Evolutionary conservation across 2,113 vertebrate species (phyloP).

Genomic region (Opisthocomus hoazin): DNA sequence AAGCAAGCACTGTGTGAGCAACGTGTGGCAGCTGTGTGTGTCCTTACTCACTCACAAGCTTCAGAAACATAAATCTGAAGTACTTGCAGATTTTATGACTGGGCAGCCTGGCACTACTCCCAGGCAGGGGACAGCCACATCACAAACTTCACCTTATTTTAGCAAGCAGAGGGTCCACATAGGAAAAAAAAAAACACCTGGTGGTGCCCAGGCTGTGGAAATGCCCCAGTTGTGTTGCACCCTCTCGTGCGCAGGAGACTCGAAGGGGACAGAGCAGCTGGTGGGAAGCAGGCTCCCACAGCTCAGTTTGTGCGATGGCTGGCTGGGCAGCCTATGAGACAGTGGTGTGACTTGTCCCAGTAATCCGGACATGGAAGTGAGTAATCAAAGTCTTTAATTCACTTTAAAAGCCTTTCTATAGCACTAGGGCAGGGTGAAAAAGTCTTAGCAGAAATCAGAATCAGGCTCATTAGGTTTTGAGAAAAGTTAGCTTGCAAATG

Average conservation of each 20-base stretch:
- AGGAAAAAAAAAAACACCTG: neutral
- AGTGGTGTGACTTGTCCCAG: neutral
- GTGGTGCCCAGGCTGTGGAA: neutral
- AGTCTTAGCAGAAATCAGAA: neutral
- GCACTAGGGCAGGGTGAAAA: neutral
- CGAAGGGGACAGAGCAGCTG: neutral
- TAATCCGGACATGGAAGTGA: neutral
- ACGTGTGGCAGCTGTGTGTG: fast-evolving
- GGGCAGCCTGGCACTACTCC: neutral
- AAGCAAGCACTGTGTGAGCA: neutral
- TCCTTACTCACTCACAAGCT: fast-evolving
- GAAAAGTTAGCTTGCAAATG: neutral
- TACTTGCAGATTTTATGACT: neutral
- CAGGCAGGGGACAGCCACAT: neutral
- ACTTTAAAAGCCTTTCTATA: neutral
- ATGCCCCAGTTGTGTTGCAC: fast-evolving
- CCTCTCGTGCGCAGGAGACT: fast-evolving
- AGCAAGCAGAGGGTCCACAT: neutral
- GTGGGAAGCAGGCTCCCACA: neutral
- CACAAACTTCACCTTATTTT: fast-evolving
- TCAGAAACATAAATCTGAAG: neutral
- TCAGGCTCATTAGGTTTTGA: neutral
- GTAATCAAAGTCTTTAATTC: neutral
- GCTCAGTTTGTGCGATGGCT: neutral
- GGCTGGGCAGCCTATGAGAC: neutral